Evolutionary conservation across 2,113 vertebrate species (phyloP), one percentile per base, ranked within the genome.

Genomic region (Crotalus viridis): DNA sequence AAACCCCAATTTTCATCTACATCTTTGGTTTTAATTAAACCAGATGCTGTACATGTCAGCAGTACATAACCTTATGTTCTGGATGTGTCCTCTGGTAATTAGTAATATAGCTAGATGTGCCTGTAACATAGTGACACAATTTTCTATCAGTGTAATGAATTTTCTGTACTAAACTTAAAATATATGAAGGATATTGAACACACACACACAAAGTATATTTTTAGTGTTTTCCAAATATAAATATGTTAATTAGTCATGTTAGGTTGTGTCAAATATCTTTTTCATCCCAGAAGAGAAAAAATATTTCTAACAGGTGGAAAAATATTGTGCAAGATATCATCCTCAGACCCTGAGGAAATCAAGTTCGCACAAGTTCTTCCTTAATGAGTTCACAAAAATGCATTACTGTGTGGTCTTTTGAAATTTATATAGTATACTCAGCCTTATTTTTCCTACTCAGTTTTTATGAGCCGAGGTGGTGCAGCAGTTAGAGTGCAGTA

Each of bases 201-300:
- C 21, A 39, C 21, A 39, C 52, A 81, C 43, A 13, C 55, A 21
- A 24, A 81, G 39, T 4, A 28, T 89, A 24, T n/a, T 95, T 93
- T 93, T 95, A 90, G 92, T 94, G 92, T 93, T 93, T 59, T 48
- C 85, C 54, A 89, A 26, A 17, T 92, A n/a, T 15, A 81, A 39
- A 13, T 59, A 56, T 85, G 59, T 86, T 26, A 33, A 90, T 59
- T 57, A 86, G 48, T 94, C 92, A 94, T 95, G 95, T 48, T 97
- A 94, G 92, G 1, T 61, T 91, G 54, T 86, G 10, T 55, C 81
- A 81, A 91, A 91, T 22, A 26, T 28, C 7, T 43, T 85, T 33
- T 57, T 57, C 52, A 55, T 57, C 24, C 43, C 39, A 21, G 22
- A 90, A 52, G 55, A 55, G 28, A 55, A 90, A 39, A 19, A 74